Conservation (phyloP, 2,113 vertebrate species). For the Corythornis madagascariensis region DNA sequence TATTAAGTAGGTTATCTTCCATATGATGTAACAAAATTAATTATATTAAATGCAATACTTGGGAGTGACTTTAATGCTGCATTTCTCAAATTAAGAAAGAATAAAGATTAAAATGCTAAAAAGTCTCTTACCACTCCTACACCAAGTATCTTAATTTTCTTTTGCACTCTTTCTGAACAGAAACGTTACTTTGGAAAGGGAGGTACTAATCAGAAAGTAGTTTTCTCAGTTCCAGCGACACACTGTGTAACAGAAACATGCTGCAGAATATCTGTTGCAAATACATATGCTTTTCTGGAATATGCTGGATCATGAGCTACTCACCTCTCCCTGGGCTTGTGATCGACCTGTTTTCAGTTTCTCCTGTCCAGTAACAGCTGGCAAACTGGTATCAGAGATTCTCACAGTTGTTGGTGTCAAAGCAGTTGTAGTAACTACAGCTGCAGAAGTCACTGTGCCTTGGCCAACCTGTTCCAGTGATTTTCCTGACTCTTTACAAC, state of each 20-base stretch:
- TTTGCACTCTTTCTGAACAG: background rate
- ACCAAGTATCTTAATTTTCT: background rate
- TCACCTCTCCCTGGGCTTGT: constrained; percentile 86
- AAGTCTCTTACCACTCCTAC: background rate
- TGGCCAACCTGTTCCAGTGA: constrained; percentile 81
- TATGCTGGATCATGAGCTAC: constrained; percentile 17
- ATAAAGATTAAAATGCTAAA: background rate
- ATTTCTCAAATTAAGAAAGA: background rate
- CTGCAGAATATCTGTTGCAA: background rate
- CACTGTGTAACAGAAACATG: background rate
- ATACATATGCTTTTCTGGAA: background rate
- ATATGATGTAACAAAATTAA: background rate
- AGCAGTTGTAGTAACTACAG: constrained; percentile 81
- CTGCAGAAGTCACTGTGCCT: constrained; percentile 67
- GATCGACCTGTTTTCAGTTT: constrained; percentile 80
- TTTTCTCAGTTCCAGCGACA: background rate
- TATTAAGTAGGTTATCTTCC: background rate
- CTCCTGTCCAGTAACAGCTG: constrained; percentile 78
- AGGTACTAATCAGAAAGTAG: background rate
- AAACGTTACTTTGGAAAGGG: background rate
- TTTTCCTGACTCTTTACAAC: constrained; percentile 79
- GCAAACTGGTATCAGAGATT: constrained; percentile 82
- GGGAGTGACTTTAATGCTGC: background rate
- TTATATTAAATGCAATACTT: background rate
- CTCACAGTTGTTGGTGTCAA: constrained; percentile 83